phyloP scores from a whole-genome alignment of 2,888 invertebrate species.

The Cheilosia pagana region DNA sequence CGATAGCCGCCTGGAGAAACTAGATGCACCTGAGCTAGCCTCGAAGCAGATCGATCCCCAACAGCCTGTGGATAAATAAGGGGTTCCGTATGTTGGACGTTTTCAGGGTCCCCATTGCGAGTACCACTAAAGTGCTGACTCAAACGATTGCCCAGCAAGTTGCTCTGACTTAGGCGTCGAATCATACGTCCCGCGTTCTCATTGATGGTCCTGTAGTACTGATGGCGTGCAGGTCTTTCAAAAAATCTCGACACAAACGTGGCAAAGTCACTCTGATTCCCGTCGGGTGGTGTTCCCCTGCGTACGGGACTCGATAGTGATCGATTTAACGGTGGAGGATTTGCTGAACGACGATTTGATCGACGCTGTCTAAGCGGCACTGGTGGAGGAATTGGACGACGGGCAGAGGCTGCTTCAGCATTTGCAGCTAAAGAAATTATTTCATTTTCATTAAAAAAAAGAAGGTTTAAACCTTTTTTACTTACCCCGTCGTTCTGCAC shows the following conservation, averaged over 20 bases:
- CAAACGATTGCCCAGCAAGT: constrained; percentile 79
- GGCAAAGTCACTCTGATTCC: constrained; percentile 74
- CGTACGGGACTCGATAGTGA: constrained; percentile 55
- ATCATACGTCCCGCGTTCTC: constrained; percentile 82
- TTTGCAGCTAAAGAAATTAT: constrained; percentile 4
- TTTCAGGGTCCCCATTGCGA: constrained; percentile 18
- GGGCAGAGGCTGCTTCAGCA: neutral
- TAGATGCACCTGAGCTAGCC: constrained; percentile 22
- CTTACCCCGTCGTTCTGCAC: constrained; percentile 67
- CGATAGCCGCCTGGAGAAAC: neutral
- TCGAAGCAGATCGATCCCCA: neutral
- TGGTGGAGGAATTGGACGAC: constrained; percentile 68
- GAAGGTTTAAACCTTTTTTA: neutral
- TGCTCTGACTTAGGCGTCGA: constrained; percentile 82
- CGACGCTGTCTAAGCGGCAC: constrained; percentile 66
- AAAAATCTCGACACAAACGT: constrained; percentile 81
- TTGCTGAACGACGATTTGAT: constrained; percentile 31
- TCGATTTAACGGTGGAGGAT: constrained; percentile 52
- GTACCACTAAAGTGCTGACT: constrained; percentile 76
- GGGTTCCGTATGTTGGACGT: constrained; percentile 55
- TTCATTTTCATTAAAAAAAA: neutral
- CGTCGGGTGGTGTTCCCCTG: neutral
- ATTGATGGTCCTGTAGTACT: constrained; percentile 81
- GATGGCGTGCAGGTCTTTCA: constrained; percentile 81
- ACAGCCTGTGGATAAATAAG: constrained; percentile 37